phyloP scores from a whole-genome alignment of 2,797 vertebrate species.

The Carapus acus region DNA sequence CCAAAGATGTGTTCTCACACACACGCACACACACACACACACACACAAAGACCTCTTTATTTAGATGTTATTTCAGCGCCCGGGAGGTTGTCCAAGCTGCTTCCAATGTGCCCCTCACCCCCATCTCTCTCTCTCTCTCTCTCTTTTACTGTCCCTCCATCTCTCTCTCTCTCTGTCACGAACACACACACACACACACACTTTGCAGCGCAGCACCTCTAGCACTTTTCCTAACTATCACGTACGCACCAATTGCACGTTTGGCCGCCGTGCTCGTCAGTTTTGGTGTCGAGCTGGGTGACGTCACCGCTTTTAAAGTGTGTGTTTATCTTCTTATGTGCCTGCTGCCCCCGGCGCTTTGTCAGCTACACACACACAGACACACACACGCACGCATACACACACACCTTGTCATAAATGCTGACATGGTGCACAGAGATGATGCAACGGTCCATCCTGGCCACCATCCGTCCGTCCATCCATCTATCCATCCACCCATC shows the following conservation, averaged over 20 bases:
- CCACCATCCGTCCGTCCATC: slow-evolving; percentile 1
- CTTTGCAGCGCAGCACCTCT: slow-evolving; percentile 3
- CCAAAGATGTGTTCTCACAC: slow-evolving; percentile 22
- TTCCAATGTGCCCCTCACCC: slow-evolving; percentile 47
- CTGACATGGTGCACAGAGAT: slow-evolving; percentile 21
- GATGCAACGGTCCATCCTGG: slow-evolving; percentile 11
- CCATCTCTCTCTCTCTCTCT: not conserved
- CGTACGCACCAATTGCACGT: slow-evolving; percentile 15
- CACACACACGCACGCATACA: not conserved
- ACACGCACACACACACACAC: slow-evolving; percentile 32
- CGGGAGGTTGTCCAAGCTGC: slow-evolving; percentile 58
- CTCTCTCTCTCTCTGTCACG: slow-evolving; percentile 10
- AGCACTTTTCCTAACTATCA: not conserved
- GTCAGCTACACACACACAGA: slow-evolving; percentile 3
- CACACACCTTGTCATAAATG: slow-evolving; percentile 29
- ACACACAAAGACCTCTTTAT: slow-evolving; percentile 73
- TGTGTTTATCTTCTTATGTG: slow-evolving; percentile 52
- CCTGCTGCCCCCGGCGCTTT: slow-evolving; percentile 19
- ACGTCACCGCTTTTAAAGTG: slow-evolving; percentile 1
- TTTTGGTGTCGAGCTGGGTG: not conserved
- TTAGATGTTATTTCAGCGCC: slow-evolving; percentile 60
- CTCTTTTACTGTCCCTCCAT: slow-evolving; percentile 12
- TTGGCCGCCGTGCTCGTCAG: slow-evolving; percentile 7
- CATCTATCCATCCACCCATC: no score
- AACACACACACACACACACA: slow-evolving; percentile 14